Conservation (phyloP, 2,888 invertebrate species). For the Phalera bucephala region DNA sequence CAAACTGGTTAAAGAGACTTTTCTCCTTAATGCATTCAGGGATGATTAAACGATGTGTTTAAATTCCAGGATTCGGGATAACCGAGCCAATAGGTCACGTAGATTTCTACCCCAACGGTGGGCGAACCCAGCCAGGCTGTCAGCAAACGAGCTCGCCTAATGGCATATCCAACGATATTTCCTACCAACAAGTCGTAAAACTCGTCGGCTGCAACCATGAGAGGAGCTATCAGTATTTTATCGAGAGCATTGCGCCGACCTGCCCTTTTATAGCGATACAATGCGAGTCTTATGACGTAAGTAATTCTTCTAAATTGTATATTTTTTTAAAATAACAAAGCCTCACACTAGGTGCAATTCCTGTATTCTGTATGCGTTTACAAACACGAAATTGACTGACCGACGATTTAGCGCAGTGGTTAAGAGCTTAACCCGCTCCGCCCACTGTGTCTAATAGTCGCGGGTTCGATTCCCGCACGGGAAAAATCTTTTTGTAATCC, state of each 20-base stretch:
- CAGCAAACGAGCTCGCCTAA: constrained; percentile 41
- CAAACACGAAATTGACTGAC: too few relatives aligned
- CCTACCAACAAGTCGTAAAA: constrained; percentile 78
- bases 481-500: too few relatives aligned
- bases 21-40: background rate
- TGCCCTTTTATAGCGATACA: constrained; percentile 91
- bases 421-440: too few relatives aligned
- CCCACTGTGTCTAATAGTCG: too few relatives aligned
- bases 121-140: constrained; percentile 85
- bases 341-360: too few relatives aligned
- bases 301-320: constrained; percentile 22
- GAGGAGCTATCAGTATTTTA: constrained; percentile 91
- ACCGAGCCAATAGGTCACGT: constrained; percentile 92
- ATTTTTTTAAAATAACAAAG: too few relatives aligned
- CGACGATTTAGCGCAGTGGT: too few relatives aligned
- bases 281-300: constrained; percentile 90
- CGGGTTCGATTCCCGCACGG: too few relatives aligned
- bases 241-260: constrained; percentile 89
- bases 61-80: constrained; percentile 87
- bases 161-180: constrained; percentile 43
- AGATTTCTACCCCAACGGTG: constrained; percentile 96
- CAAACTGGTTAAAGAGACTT: too few relatives aligned
- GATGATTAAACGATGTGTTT: background rate
- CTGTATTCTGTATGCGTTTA: too few relatives aligned
- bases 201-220: constrained; percentile 94